Base-by-base conservation (phyloP, 2,113 vertebrate genomes). In the Aspidoscelis tigris region DNA sequence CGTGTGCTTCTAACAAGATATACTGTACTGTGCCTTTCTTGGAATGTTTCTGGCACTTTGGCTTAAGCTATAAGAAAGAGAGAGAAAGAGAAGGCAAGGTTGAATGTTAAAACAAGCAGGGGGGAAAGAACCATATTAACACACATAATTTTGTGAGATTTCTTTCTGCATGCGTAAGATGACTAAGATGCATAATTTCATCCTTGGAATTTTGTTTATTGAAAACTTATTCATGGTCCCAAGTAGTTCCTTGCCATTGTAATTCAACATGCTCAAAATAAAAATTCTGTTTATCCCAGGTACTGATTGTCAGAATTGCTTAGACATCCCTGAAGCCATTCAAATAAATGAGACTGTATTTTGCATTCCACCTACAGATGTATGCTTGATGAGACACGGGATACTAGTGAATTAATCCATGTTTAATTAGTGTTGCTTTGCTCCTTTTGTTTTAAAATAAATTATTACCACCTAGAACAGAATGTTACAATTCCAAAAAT, bases 11-110 rank as follows among this genome's bases (percentile, higher is more conserved):
- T 69, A 84, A 89, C 72, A 86, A 84, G 82, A 74, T 26, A 55
- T 10, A 4, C 33, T 86, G 70, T 73, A 55, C 79, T 88, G 39
- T 43, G 82, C 72, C 87, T 88, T 83, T 84, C 87, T 74, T 88
- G 86, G 90, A 92, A 92, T 90, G 66, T 89, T 93, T 86, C 70
- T 80, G 83, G 68, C 68, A 84, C 84, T 81, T 92, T 26, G 88
- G 80, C 21, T 90, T 75, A 80, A 83, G 83, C 3, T 55, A 88
- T 83, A 84, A 81, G 79, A 41, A 82, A 9, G 11, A 18, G 80
- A 43, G 72, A 26, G 20, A 20, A 33, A 39, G 24, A n/a, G n/a
- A 72, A 86, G 1, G 50, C 78, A 89, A 71, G 66, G 21, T 41
- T 87, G 39, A 26, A 21, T 7, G 69, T 21, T 69, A 53, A 21